Evolutionary conservation across 2,888 invertebrate species (phyloP).

Genomic region (Andrena praecox): DNA sequence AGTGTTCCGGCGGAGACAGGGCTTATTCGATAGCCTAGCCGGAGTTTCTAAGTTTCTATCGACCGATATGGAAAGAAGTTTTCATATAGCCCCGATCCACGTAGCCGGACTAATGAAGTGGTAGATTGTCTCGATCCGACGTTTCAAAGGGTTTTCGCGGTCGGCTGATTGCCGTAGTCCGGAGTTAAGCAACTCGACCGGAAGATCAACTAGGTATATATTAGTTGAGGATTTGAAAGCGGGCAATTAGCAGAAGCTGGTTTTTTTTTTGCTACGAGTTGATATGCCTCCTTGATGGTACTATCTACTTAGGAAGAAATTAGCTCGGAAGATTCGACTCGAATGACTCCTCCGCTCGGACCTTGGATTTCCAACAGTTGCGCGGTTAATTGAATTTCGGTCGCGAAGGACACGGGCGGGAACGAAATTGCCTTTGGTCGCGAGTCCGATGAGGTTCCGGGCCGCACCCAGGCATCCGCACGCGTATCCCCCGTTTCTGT

Average conservation of each 20-base stretch:
- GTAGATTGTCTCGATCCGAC: slow-evolving; percentile 23
- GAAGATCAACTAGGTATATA: slow-evolving; percentile 10
- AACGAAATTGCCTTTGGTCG: slow-evolving; percentile 40
- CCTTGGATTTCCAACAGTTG: background rate
- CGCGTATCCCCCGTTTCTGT: slow-evolving; percentile 1
- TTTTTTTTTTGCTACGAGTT: background rate
- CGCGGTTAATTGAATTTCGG: slow-evolving; percentile 40
- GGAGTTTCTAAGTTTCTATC: background rate
- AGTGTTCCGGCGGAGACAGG: no score
- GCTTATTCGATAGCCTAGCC: background rate
- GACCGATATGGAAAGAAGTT: slow-evolving; percentile 33
- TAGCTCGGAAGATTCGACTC: background rate
- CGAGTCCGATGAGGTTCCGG: slow-evolving; percentile 49
- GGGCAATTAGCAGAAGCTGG: slow-evolving; percentile 32
- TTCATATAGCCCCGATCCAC: slow-evolving; percentile 20
- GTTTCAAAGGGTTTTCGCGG: slow-evolving; percentile 51
- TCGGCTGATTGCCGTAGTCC: slow-evolving; percentile 16
- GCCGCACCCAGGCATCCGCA: slow-evolving; percentile 12
- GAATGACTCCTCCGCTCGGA: background rate
- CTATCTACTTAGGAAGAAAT: background rate
- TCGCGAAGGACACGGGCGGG: slow-evolving; percentile 32
- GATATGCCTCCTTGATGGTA: background rate
- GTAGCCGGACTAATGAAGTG: slow-evolving; percentile 41
- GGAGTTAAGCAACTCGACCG: slow-evolving; percentile 36
- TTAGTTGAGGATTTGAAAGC: slow-evolving; percentile 25